These are phyloP conservation scores for Nylanderia fulva DNA, from an alignment of 1,140 invertebrate genomes.

Conservation along the genomic window DNA sequence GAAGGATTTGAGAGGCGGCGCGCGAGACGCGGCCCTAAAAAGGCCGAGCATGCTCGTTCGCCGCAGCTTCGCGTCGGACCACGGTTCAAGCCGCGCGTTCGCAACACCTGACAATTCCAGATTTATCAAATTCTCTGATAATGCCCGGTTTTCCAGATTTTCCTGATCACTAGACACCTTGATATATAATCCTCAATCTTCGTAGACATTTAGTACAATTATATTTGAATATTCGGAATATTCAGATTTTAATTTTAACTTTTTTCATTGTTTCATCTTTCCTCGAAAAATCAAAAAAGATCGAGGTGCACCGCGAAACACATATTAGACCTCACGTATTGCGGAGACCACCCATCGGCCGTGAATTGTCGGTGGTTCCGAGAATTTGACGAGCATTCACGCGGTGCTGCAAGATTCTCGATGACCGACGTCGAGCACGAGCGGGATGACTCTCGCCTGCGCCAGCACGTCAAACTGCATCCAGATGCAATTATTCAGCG, in stretches of 20 bases:
- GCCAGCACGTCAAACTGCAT: constrained; percentile 57
- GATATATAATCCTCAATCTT: constrained; percentile 5
- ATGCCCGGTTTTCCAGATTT: no score
- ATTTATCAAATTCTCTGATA: no score
- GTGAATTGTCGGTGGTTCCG: constrained; percentile 69
- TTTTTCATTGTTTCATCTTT: not conserved
- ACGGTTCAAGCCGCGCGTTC: no score
- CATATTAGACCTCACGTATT: constrained; percentile 59
- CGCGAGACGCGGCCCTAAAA: no score
- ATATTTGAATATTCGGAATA: not conserved
- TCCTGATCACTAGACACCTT: no score
- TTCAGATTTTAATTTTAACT: not conserved
- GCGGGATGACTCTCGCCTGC: constrained; percentile 55
- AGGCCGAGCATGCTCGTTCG: no score
- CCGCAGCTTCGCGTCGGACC: no score
- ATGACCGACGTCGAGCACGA: constrained; percentile 60
- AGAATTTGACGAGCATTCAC: constrained; percentile 68
- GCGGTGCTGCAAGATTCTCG: constrained; percentile 53
- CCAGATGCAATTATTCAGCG: constrained; percentile 59
- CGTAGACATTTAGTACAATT: not conserved
- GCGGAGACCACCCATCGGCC: constrained; percentile 70
- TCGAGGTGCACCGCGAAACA: constrained; percentile 21
- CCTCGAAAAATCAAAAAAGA: no score
- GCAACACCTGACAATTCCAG: no score
- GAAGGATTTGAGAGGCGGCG: no score